Evolutionary conservation across 2,113 vertebrate species (phyloP).

Genomic region (Orientallactaga bullata): DNA sequence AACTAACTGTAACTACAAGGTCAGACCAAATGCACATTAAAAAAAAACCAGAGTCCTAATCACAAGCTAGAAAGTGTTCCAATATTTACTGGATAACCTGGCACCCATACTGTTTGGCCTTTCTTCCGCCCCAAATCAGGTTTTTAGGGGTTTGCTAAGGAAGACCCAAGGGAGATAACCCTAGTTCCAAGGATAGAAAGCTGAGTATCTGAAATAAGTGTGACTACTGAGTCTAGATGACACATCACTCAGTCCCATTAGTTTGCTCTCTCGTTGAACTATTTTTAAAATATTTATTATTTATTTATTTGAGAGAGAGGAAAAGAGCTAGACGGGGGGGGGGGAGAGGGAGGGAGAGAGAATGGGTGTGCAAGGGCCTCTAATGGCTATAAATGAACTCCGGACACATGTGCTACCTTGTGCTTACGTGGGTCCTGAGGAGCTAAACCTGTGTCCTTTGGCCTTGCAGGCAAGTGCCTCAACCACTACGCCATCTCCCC

Average conservation of each 20-base stretch:
- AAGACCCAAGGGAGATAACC: constrained; percentile 2
- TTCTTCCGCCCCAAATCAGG: constrained; percentile 60
- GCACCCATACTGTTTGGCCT: constrained; percentile 49
- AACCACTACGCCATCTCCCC: too few relatives aligned
- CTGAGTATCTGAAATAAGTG: neutral
- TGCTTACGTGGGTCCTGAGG: too few relatives aligned
- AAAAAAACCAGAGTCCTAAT: constrained; percentile 71
- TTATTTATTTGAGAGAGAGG: neutral
- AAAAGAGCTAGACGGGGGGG: too few relatives aligned
- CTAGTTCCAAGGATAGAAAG: neutral
- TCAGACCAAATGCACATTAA: constrained; percentile 58
- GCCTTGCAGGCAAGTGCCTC: too few relatives aligned
- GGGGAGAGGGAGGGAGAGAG: too few relatives aligned
- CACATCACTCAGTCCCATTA: too few relatives aligned
- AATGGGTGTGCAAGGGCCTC: too few relatives aligned
- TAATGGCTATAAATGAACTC: too few relatives aligned
- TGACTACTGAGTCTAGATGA: neutral
- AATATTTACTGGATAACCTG: constrained; percentile 55
- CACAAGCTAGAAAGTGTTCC: constrained; percentile 45
- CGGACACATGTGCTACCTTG: too few relatives aligned
- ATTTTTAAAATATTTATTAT: too few relatives aligned
- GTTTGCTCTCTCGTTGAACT: neutral
- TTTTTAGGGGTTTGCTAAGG: neutral
- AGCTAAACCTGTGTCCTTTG: too few relatives aligned
- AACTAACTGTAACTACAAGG: constrained; percentile 68